Evolutionary conservation across 2,888 invertebrate genomes (phyloP), one percentile per base, ranked within the genome.

Genomic region (Reticulitermes lucifugus): DNA sequence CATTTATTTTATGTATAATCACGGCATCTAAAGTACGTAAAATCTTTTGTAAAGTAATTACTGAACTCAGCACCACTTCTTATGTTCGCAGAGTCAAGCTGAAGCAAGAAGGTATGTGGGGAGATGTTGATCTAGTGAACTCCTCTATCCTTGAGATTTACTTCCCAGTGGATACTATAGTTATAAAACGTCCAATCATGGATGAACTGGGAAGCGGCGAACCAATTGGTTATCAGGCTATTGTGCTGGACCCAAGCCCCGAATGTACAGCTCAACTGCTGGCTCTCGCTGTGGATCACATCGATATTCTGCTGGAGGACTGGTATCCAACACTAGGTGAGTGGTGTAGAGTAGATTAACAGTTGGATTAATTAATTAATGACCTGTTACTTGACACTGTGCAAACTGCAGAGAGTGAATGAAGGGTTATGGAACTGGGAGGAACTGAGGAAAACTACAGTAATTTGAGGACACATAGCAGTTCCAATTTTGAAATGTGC

Each of bases 221-320:
- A 83, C 93, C 94, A 0, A 91, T 92, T 85, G 94, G 94, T 0
- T 94, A 93, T 88, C 92, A 94, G 91, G 94, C 94, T 60, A 93
- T 96, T 84, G 94, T 94, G 35, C 91, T 97, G 84, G 96, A 97
- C 89, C 96, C 97, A 6, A 95, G 95, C 87, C 93, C 95, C 12
- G 96, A 97, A 89, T 94, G 95, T 77, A 93, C 97, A 87, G 95
- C 97, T 0, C 96, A 96, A 89, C 91, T 98, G 25, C 90, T 98
- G 85, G 97, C 98, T 0, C 91, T 98, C 55, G 94, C 97, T 5
- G 97, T 99, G 0, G 99, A 99, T 90, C 98, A 99, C 89, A 96
- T 99, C 87, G 99, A 99, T 91, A 95, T 98, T 83, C 92, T 99
- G 81, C 92, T 99, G 0, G 99, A 99, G 90, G 99, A 99, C 91